These are phyloP conservation scores for Tylochromis polylepis DNA, from an alignment of 2,113 vertebrate genomes.

Conservation along the genomic window DNA sequence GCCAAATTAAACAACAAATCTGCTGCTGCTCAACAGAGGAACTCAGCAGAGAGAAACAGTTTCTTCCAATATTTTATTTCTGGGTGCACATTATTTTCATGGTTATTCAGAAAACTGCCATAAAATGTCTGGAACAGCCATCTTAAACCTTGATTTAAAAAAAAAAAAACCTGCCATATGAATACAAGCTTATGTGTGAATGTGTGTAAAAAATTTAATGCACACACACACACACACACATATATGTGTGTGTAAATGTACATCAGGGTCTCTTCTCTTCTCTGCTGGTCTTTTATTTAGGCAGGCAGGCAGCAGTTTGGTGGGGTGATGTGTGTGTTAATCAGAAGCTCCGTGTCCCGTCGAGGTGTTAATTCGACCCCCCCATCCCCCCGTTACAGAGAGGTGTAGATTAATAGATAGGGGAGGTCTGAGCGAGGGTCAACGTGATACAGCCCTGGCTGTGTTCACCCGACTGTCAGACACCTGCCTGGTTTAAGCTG, in stretches of 20 bases:
- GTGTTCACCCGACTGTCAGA: slow-evolving; percentile 92
- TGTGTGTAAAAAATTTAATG: background rate
- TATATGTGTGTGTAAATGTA: background rate
- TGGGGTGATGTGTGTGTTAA: slow-evolving; percentile 89
- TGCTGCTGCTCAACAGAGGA: background rate
- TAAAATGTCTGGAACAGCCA: background rate
- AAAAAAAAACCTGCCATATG: background rate
- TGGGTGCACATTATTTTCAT: slow-evolving; percentile 20
- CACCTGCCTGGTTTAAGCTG: slow-evolving; percentile 96
- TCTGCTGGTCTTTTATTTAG: slow-evolving; percentile 72
- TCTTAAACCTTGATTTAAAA: background rate
- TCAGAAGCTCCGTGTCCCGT: slow-evolving; percentile 85
- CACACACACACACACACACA: background rate
- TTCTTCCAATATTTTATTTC: slow-evolving; percentile 23
- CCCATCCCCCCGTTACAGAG: slow-evolving; percentile 86
- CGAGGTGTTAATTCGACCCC: slow-evolving; percentile 90
- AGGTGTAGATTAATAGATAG: slow-evolving; percentile 99
- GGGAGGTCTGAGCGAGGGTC: slow-evolving; percentile 90
- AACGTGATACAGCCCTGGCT: slow-evolving; percentile 87
- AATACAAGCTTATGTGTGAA: background rate
- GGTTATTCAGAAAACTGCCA: slow-evolving; percentile 23
- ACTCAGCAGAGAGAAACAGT: background rate
- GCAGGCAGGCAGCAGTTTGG: slow-evolving; percentile 54
- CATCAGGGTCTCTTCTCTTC: background rate
- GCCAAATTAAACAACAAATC: slow-evolving; percentile 55